Evolutionary conservation across 2,113 vertebrate genomes (phyloP), one percentile per base, ranked within the genome.

Genomic region (Phycodurus eques): DNA sequence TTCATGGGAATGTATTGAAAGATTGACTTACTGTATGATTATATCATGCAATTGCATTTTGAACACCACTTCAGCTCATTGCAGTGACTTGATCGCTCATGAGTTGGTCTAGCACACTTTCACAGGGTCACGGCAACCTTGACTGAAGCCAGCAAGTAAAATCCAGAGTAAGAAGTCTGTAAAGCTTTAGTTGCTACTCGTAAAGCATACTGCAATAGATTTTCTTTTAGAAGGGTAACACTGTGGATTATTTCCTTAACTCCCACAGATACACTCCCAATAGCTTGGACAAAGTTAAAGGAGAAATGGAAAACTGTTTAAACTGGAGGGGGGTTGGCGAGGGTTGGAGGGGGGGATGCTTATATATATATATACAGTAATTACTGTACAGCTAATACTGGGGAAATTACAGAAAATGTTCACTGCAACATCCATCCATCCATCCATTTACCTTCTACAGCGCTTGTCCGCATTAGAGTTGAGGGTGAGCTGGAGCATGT

Each of bases 141-240:
- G 68, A 69, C 0, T 65, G 17, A 35, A 60, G 61, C 39, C 35
- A 12, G 35, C 42, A 63, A 42, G 61, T 43, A 60, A 17, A 33
- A 60, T 57, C 22, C 22, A 27, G 11, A 8, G 68, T 13, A 14
- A 8, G 44, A 74, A 75, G 49, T 72, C 68, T 62, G 46, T 54
- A 71, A 83, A 72, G 64, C 11, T 27, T 39, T 73, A 43, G 22
- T 43, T 5, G 72, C 73, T 59, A 49, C 51, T 73, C 59, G 27
- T 68, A 67, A 71, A 74, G 63, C 62, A 70, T 10, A 19, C 44
- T 33, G 56, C 60, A 67, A 49, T 27, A 22, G 57, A 60, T 31
- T 60, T 33, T 60, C 31, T 60, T 60, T 60, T 33, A 17, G 57
- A 35, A 14, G 13, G 5, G 13, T 15, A 15, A 33, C 57, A 15